Evolutionary conservation across 2,113 vertebrate species (phyloP).

Genomic region (Oryzias curvinotus): DNA sequence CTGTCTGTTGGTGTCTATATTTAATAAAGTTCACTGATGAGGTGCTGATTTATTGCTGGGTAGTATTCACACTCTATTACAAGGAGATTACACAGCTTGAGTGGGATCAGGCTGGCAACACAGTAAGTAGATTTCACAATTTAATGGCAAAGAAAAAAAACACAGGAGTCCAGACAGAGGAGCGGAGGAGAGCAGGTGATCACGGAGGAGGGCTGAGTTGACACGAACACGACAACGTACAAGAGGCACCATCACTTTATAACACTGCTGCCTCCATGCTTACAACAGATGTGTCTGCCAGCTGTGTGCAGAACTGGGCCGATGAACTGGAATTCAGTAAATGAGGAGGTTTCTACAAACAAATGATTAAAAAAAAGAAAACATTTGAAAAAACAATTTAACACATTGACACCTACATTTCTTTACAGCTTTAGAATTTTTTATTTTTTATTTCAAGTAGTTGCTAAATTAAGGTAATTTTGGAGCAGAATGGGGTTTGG

Average conservation of each 20-base stretch:
- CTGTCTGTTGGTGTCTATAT: slow-evolving; percentile 85
- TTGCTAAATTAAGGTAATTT: too few relatives aligned
- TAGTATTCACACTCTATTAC: slow-evolving; percentile 85
- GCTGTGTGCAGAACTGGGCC: slow-evolving; percentile 56
- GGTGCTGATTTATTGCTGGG: slow-evolving; percentile 81
- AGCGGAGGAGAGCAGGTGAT: slow-evolving; percentile 51
- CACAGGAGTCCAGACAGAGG: slow-evolving; percentile 64
- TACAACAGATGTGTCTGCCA: slow-evolving; percentile 50
- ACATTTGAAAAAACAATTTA: too few relatives aligned
- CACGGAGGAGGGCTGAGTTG: slow-evolving; percentile 54
- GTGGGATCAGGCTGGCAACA: slow-evolving; percentile 78
- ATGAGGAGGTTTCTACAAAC: too few relatives aligned
- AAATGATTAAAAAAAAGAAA: too few relatives aligned
- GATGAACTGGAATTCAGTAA: slow-evolving; percentile 64
- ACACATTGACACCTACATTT: too few relatives aligned
- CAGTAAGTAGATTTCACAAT: slow-evolving; percentile 81
- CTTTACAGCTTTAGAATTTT: too few relatives aligned
- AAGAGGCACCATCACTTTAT: slow-evolving; percentile 62
- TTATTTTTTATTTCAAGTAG: too few relatives aligned
- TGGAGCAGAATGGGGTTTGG: too few relatives aligned
- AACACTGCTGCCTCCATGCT: slow-evolving; percentile 51
- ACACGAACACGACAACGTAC: slow-evolving; percentile 73
- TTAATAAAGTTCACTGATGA: slow-evolving; percentile 84
- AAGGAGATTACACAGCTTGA: slow-evolving; percentile 80
- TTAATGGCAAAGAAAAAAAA: slow-evolving; percentile 82